These are phyloP conservation scores for Graphium colonna DNA, from an alignment of 2,888 invertebrate genomes.

Conservation along the genomic window DNA sequence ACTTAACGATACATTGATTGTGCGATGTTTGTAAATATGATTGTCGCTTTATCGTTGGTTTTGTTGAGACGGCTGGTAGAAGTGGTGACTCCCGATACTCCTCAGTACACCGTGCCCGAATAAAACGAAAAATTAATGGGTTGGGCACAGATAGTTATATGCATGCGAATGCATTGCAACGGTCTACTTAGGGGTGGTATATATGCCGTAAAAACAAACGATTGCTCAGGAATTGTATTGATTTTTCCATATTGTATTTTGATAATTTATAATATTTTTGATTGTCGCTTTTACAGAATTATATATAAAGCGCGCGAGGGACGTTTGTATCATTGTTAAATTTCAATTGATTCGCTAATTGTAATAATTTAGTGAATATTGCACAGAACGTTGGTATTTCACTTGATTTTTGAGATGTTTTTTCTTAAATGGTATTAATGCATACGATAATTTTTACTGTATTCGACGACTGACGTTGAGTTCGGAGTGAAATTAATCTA, in stretches of 20 bases:
- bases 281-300: constrained; percentile 57
- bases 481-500: constrained; percentile 44
- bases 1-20: constrained; percentile 47
- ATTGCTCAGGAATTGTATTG: constrained; percentile 78
- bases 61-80: constrained; percentile 33
- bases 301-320: constrained; percentile 42
- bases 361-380: constrained; percentile 65
- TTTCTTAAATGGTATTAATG: constrained; percentile 57
- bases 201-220: constrained; percentile 27
- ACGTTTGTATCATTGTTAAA: constrained; percentile 68
- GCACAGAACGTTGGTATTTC: constrained; percentile 79
- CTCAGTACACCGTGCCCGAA: constrained; percentile 1
- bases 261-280: constrained; percentile 57
- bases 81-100: constrained; percentile 22
- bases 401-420: constrained; percentile 77
- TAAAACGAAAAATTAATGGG: too few relatives aligned
- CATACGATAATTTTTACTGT: constrained; percentile 69
- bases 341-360: constrained; percentile 59
- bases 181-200: constrained; percentile 2
- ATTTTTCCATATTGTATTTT: constrained; percentile 60
- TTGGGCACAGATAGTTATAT: constrained; percentile 27
- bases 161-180: not conserved
- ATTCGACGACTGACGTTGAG: constrained; percentile 69
- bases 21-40: constrained; percentile 55
- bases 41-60: constrained; percentile 52